Conservation (phyloP, 1,140 invertebrate species). For the Dendroctonus valens region DNA sequence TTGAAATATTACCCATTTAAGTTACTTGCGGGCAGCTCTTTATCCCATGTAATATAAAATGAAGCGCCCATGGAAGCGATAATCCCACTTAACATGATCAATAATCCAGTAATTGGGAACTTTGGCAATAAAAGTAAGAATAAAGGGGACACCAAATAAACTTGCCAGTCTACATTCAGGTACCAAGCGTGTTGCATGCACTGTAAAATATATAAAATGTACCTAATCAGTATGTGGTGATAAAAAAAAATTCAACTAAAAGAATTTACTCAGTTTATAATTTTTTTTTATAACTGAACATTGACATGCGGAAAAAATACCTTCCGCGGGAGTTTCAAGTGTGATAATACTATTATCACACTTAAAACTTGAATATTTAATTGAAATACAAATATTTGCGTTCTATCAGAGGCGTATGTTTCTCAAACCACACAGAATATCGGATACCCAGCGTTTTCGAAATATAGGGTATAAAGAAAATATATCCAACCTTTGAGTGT, state of each 20-base stretch:
- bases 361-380: too few species aligned
- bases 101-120: conserved; percentile 24
- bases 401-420: too few species aligned
- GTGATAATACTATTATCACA: too few species aligned
- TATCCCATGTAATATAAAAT: conserved; percentile 27
- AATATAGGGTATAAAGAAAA: too few species aligned
- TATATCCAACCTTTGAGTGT: too few species aligned
- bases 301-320: too few species aligned
- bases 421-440: too few species aligned
- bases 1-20: background rate
- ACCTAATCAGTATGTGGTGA: background rate
- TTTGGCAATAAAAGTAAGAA: conserved; percentile 47
- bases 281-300: too few species aligned
- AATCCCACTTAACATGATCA: conserved; percentile 1
- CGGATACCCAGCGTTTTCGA: too few species aligned
- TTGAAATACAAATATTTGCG: too few species aligned
- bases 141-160: conserved; percentile 58
- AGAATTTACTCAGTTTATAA: background rate
- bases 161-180: conserved; percentile 66
- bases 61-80: conserved; percentile 11
- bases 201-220: conserved; percentile 45
- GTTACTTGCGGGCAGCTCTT: conserved; percentile 13
- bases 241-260: background rate
- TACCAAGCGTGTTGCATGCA: conserved; percentile 56
- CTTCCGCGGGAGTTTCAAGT: too few species aligned